Percentiles rank a stretch among this genome's conserved stretches.
phyloP scores from a whole-genome alignment of 2,888 invertebrate species.

The Cryptus armator region DNA sequence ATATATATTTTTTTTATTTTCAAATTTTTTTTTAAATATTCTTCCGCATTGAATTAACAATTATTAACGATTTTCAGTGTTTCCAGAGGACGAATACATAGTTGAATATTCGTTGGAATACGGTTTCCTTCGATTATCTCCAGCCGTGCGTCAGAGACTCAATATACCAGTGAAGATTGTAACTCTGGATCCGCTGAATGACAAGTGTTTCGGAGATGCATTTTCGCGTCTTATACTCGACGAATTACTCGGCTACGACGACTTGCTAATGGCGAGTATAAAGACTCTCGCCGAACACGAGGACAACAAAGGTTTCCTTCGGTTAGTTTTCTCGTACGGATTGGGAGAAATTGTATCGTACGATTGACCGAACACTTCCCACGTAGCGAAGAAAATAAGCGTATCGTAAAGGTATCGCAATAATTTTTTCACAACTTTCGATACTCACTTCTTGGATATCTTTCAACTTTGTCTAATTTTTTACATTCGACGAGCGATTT shows the following conservation, averaged over 20 bases:
- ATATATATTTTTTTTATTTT: neutral
- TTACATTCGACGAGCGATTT: too few species aligned
- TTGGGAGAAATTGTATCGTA: neutral
- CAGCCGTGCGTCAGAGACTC: conserved; percentile 93
- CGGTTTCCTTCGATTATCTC: conserved; percentile 96
- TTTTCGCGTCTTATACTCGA: conserved; percentile 96
- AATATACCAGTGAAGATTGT: conserved; percentile 97
- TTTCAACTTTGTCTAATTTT: too few species aligned
- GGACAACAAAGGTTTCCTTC: conserved; percentile 97
- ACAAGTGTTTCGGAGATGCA: conserved; percentile 97
- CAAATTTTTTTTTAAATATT: neutral
- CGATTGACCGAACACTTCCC: too few species aligned
- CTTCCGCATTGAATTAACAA: neutral
- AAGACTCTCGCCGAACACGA: conserved; percentile 98
- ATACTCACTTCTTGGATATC: too few species aligned
- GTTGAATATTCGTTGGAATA: conserved; percentile 99
- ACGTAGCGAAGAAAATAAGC: too few species aligned
- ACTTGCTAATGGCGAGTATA: conserved; percentile 98
- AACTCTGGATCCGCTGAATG: conserved; percentile 94
- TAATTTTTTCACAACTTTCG: too few species aligned
- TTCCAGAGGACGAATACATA: conserved; percentile 96
- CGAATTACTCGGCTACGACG: conserved; percentile 98
- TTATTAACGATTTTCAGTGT: conserved; percentile 83
- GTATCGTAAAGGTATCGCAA: too few species aligned
- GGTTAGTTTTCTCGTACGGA: conserved; percentile 85